These are phyloP conservation scores for Perca flavescens DNA, from an alignment of 2,113 vertebrate species.

Conservation along the genomic window DNA sequence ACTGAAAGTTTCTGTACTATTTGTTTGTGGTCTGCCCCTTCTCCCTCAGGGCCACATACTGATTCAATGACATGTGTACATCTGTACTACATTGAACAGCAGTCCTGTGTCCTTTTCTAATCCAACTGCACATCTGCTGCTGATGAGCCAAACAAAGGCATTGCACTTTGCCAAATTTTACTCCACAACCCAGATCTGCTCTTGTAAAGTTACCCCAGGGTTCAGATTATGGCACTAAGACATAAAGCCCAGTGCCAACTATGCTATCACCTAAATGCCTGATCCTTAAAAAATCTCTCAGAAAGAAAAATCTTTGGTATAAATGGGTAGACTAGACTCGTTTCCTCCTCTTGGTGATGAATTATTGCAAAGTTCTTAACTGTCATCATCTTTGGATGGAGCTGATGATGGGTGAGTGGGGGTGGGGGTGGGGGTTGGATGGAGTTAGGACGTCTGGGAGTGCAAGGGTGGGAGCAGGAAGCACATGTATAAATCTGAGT, in stretches of 20 bases:
- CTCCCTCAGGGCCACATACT: slow-evolving; percentile 75
- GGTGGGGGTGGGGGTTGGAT: slow-evolving; percentile 46
- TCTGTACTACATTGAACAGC: slow-evolving; percentile 79
- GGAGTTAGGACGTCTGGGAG: slow-evolving; percentile 63
- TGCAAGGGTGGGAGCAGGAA: slow-evolving; percentile 77
- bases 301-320: slow-evolving; percentile 2
- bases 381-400: slow-evolving; percentile 67
- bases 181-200: slow-evolving; percentile 48
- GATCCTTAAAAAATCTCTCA: slow-evolving; percentile 26
- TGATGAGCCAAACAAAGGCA: slow-evolving; percentile 78
- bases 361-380: slow-evolving; percentile 62
- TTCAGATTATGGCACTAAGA: slow-evolving; percentile 48
- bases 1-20: slow-evolving; percentile 53
- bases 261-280: slow-evolving; percentile 40
- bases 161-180: slow-evolving; percentile 61
- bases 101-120: slow-evolving; percentile 65
- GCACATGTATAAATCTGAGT: slow-evolving; percentile 72
- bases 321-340: slow-evolving; percentile 44
- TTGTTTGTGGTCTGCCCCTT: slow-evolving; percentile 71
- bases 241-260: slow-evolving; percentile 14
- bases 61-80: slow-evolving; percentile 80
- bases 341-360: slow-evolving; percentile 67
- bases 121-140: slow-evolving; percentile 80
- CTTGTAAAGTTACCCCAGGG: slow-evolving; percentile 45
- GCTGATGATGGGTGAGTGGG: slow-evolving; percentile 61